Percentiles rank a stretch among this genome's conserved stretches.
These are phyloP conservation scores for Dendropsophus ebraccatus DNA, from an alignment of 2,113 vertebrate genomes.

Conservation along the genomic window DNA sequence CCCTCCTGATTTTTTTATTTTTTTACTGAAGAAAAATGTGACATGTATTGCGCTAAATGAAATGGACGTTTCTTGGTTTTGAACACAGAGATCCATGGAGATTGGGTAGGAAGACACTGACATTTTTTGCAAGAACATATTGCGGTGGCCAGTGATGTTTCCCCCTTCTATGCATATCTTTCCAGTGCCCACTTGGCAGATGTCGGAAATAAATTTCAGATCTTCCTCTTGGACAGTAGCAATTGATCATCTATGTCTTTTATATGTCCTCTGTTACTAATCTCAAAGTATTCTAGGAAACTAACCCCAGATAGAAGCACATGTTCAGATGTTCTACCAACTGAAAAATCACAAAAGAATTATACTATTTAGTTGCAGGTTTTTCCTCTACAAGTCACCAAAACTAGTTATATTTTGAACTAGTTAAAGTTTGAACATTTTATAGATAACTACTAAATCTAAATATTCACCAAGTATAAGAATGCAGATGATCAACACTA, in stretches of 20 bases:
- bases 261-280: conserved; percentile 47
- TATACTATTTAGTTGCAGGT: background rate
- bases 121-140: background rate
- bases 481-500: too few relatives aligned
- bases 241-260: conserved; percentile 42
- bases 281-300: conserved; percentile 35
- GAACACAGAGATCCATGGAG: conserved; percentile 5
- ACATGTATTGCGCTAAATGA: background rate
- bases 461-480: too few relatives aligned
- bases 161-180: conserved; percentile 9
- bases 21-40: background rate
- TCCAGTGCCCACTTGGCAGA: background rate
- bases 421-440: too few relatives aligned
- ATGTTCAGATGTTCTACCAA: conserved; percentile 38
- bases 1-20: background rate
- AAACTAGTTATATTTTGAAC: too few relatives aligned
- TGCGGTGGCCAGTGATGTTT: background rate
- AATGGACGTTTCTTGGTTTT: background rate
- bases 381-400: background rate
- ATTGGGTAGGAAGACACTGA: conserved; percentile 3
- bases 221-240: conserved; percentile 24
- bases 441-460: too few relatives aligned
- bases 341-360: background rate
- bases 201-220: conserved; percentile 53
- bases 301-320: background rate